phyloP scores from a whole-genome alignment of 2,113 vertebrate genomes.

The Prunella fulvescens region DNA sequence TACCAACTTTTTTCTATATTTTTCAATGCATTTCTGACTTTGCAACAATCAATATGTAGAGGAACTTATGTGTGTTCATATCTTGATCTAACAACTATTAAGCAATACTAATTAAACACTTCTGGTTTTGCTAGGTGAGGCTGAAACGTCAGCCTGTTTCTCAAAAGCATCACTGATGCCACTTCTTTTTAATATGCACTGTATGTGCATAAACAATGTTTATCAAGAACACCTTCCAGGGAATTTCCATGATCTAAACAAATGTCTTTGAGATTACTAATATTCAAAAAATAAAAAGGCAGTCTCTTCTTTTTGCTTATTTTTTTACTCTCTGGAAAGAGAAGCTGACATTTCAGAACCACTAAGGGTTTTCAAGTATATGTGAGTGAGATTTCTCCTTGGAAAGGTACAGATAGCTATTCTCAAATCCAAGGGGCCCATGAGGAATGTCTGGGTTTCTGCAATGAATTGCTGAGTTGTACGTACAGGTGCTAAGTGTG shows the following conservation, averaged over 20 bases:
- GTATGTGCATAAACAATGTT: not conserved
- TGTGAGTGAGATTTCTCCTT: not conserved
- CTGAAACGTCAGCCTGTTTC: not conserved
- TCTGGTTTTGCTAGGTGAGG: not conserved
- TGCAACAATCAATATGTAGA: not conserved
- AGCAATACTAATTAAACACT: not conserved
- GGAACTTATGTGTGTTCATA: not conserved
- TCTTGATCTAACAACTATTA: not conserved
- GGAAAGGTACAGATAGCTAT: not conserved
- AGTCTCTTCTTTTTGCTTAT: not conserved
- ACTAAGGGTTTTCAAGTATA: not conserved
- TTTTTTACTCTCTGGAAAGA: not conserved
- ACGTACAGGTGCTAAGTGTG: not conserved
- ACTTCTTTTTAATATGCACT: not conserved
- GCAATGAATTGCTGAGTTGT: conserved; percentile 1
- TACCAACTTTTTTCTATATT: not conserved
- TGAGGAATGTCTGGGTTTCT: not conserved
- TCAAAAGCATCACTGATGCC: not conserved
- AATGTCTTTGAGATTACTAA: not conserved
- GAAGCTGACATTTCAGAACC: not conserved
- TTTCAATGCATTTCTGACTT: not conserved
- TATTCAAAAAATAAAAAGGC: not conserved
- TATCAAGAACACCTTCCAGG: not conserved
- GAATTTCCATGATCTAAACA: not conserved
- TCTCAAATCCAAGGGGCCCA: not conserved